Base-by-base conservation (phyloP, 2,113 vertebrate species). In the Drymodes brunneopygia region DNA sequence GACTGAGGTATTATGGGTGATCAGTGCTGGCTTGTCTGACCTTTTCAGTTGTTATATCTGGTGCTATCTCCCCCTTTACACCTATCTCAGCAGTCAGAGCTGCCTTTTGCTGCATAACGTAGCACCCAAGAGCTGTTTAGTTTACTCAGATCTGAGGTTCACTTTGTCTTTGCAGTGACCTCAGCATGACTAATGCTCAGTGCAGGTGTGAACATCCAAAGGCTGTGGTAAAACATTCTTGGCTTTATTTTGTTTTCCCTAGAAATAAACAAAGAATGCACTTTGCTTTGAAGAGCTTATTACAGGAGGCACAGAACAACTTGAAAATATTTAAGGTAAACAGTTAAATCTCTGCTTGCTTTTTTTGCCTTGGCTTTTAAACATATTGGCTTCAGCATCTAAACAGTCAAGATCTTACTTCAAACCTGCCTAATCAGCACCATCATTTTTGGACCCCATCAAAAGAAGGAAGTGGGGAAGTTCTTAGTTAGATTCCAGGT, bases 221-320 rank as follows among this genome's bases (percentile, higher is more conserved):
- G 24, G 44, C 57, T 79, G 57, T 51, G 74, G 87, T 69, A 67
- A 96, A 86, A 83, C 67, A 53, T 51, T 65, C 60, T 74, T 51
- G 29, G 27, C 15, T 85, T 56, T 36, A 1, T 38, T 84, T 18
- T 48, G 57, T 92, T 81, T 48, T 50, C 48, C 4, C 14, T 75
- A 99, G 99, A 98, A 99, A 99, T 97, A 98, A 98, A 97, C 99
- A 99, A 97, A 98, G 99, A 95, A 99, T 99, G 99, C 98, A 99
- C 96, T 98, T 99, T 97, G 99, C 99, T 96, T 98, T 99, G 98
- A 99, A 98, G 97, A 99, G 99, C 94, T 98, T 99, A 95, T 97
- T 99, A 91, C 99, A 99, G 96, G 99, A 99, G 96, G 98, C 99
- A 53, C 99, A 99, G 97, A 99, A 99, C 98, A 99, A 99, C 98